phyloP scores from a whole-genome alignment of 2,888 invertebrate species.

The Sphaerophoria taeniata region DNA sequence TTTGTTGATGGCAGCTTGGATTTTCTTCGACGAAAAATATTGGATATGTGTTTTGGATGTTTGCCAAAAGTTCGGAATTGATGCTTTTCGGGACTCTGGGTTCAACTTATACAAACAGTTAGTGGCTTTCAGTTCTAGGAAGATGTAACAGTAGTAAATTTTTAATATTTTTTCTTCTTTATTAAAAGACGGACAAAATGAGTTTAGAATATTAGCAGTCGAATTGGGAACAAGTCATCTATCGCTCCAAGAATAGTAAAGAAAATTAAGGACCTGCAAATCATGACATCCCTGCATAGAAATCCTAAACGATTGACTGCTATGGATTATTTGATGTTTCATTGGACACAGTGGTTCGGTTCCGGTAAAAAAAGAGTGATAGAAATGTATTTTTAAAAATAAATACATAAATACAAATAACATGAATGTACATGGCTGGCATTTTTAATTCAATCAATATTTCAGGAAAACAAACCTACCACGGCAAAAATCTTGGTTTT shows the following conservation, averaged over 20 bases:
- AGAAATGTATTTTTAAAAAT: too few species aligned
- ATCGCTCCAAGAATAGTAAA: conserved; percentile 60
- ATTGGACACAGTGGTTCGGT: conserved; percentile 25
- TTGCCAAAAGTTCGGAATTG: conserved; percentile 75
- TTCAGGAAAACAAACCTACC: too few species aligned
- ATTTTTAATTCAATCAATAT: too few species aligned
- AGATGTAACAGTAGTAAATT: too few species aligned
- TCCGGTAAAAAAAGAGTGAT: neutral
- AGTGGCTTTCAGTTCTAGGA: too few species aligned
- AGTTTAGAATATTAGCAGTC: conserved; percentile 75
- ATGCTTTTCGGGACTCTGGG: conserved; percentile 76
- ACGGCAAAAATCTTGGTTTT: too few species aligned
- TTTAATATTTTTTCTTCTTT: too few species aligned
- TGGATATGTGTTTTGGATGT: conserved; percentile 73
- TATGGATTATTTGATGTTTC: conserved; percentile 48
- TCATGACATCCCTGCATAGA: conserved; percentile 69
- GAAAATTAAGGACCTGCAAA: conserved; percentile 74
- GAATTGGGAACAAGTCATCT: conserved; percentile 75
- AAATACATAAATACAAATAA: too few species aligned
- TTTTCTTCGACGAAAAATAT: conserved; percentile 60
- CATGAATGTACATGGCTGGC: too few species aligned
- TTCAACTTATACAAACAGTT: conserved; percentile 75
- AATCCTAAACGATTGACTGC: conserved; percentile 56
- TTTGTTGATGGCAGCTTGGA: conserved; percentile 24
- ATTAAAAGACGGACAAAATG: conserved; percentile 72